Percentiles rank a stretch among this genome's conserved stretches.
Conservation (phyloP, 2,888 invertebrate species). For the Shargacucullia verbasci region DNA sequence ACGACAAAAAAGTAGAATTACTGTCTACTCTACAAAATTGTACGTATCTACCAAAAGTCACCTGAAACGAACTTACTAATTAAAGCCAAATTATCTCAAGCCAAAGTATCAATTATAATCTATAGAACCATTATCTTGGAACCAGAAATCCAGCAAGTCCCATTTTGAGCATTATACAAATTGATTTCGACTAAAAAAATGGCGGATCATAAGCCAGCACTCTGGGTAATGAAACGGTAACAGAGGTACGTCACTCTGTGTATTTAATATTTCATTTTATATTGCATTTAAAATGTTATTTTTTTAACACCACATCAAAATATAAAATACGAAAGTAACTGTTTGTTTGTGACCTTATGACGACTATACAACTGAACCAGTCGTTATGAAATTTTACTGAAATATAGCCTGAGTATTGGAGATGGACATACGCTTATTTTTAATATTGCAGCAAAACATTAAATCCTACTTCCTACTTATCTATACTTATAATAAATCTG, state of each 20-base stretch:
- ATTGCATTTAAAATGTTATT: slow-evolving; percentile 15
- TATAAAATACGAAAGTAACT: too few relatives aligned
- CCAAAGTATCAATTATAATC: slow-evolving; percentile 39
- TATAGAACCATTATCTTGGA: slow-evolving; percentile 33
- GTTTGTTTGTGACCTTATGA: too few relatives aligned
- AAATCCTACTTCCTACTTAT: too few relatives aligned
- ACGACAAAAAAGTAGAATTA: too few relatives aligned
- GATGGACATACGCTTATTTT: too few relatives aligned
- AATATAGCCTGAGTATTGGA: too few relatives aligned
- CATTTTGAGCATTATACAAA: slow-evolving; percentile 69
- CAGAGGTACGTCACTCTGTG: slow-evolving; percentile 15
- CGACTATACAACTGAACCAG: too few relatives aligned
- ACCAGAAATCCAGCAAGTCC: slow-evolving; percentile 43
- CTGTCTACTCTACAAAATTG: too few relatives aligned
- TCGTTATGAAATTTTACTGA: too few relatives aligned
- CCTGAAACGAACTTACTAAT: slow-evolving; percentile 19
- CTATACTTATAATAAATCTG: too few relatives aligned
- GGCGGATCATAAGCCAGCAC: slow-evolving; percentile 62
- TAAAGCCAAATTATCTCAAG: slow-evolving; percentile 31
- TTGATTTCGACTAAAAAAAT: slow-evolving; percentile 69
- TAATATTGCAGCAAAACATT: too few relatives aligned
- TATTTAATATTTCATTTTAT: slow-evolving; percentile 25
- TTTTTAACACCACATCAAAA: too few relatives aligned
- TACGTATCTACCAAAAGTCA: background rate
- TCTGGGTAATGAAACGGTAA: slow-evolving; percentile 65